Percentiles rank a stretch among this genome's conserved stretches.
Evolutionary conservation across 2,113 vertebrate species (phyloP).

Genomic region (Hypanus sabinus): DNA sequence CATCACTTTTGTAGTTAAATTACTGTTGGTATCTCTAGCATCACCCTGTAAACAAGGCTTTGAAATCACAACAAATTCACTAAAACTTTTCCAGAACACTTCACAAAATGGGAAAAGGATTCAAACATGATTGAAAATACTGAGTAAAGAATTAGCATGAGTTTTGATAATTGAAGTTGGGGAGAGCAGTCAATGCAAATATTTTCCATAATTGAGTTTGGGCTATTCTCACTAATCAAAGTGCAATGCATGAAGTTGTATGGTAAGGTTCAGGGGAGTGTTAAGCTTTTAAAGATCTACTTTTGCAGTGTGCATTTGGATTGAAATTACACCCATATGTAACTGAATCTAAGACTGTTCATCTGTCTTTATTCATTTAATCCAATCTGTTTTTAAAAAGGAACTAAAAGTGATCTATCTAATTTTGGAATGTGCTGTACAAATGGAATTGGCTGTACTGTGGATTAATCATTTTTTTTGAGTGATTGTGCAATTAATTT

Average conservation of each 20-base stretch:
- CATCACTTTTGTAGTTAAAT: not conserved
- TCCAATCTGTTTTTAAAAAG: not conserved
- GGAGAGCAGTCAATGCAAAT: not conserved
- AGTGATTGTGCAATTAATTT: not conserved
- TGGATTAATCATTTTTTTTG: not conserved
- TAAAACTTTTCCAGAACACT: not conserved
- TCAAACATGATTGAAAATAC: not conserved
- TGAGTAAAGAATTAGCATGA: not conserved
- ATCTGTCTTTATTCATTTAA: not conserved
- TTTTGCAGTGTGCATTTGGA: not conserved
- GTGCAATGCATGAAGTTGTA: not conserved
- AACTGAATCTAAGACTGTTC: not conserved
- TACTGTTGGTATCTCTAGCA: not conserved
- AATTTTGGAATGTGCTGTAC: not conserved
- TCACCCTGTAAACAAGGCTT: not conserved
- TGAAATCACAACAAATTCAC: not conserved
- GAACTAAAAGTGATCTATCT: not conserved
- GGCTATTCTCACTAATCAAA: not conserved
- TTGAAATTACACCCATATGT: not conserved
- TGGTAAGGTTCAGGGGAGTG: not conserved
- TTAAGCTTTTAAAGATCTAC: not conserved
- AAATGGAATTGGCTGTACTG: constrained; percentile 5
- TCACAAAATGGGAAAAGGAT: not conserved
- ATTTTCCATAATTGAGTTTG: not conserved
- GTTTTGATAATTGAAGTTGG: not conserved